These are phyloP conservation scores for Amiota mariae DNA, from an alignment of 2,888 invertebrate genomes.

Conservation along the genomic window DNA sequence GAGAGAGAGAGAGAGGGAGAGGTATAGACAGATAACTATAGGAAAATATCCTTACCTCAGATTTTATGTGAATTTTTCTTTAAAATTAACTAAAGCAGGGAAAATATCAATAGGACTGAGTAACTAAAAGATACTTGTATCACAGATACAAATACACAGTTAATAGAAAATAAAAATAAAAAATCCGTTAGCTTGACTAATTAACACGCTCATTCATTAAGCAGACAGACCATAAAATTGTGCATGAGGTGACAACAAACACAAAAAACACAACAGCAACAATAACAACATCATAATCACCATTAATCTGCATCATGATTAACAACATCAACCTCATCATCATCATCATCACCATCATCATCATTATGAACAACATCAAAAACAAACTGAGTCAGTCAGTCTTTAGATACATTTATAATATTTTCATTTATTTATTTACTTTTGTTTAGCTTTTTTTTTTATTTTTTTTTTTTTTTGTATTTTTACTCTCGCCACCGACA, in stretches of 20 bases:
- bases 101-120: too few relatives aligned
- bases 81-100: not conserved
- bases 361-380: not conserved
- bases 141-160: too few relatives aligned
- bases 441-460: not conserved
- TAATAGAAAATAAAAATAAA: not conserved
- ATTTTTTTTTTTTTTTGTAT: not conserved
- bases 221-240: not conserved
- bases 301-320: not conserved
- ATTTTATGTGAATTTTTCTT: not conserved
- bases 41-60: not conserved
- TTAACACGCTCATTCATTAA: constrained; percentile 20
- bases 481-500: constrained; percentile 7
- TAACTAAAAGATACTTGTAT: not conserved
- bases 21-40: too few relatives aligned
- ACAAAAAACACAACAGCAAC: not conserved
- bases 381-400: not conserved
- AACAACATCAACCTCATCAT: not conserved
- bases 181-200: not conserved
- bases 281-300: not conserved
- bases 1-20: not conserved
- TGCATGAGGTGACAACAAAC: not conserved
- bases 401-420: not conserved
- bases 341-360: constrained; percentile 3
- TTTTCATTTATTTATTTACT: not conserved